Evolutionary conservation across 2,113 vertebrate genomes (phyloP), one percentile per base, ranked within the genome.

Genomic region (Phyllostomus discolor): DNA sequence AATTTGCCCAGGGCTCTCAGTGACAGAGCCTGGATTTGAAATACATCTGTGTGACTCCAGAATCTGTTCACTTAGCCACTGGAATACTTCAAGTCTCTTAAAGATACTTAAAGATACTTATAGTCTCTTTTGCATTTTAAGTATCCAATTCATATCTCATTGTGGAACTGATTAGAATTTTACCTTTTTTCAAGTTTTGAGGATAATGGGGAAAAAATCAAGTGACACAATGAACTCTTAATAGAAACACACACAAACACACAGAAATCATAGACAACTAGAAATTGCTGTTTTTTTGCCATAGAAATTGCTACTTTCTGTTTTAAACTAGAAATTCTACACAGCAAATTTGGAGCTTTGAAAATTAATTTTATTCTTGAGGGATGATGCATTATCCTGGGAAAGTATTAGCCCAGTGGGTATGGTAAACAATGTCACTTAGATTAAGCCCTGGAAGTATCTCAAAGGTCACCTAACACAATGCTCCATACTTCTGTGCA

Each of bases 351-450:
- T 93, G 17, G 10, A 7, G 0, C 7, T 95, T 95, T 76, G 81
- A 73, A 95, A 96, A 72, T 69, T 89, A 86, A 78, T 85, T 92
- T 90, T 92, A 24, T 50, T 91, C n/a, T 90, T 88, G 4, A 92
- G 26, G 9, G 50, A 52, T 66, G 4, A 72, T 67, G 14, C 2
- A 38, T 70, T 94, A 96, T 97, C 31, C 26, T 90, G 54, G n/a
- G 94, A 94, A 88, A 89, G 1, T 90, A 33, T 76, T 46, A 73
- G 5, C 35, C 76, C 26, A 79, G 28, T 64, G 20, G 22, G 1
- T 46, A 48, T 69, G 33, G n/a, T 46, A 76, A 83, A 76, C 19
- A 93, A 9, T 78, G 22, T 46, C 11, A 84, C 67, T 78, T 93
- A 94, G 15, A 88, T n/a, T 75, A 94, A 97, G 38, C 19, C n/a